A percentile compares a stretch with the other conserved stretches of the same genome.
Evolutionary conservation across 2,113 vertebrate species (phyloP).

Genomic region (Atlantisia rogersi): DNA sequence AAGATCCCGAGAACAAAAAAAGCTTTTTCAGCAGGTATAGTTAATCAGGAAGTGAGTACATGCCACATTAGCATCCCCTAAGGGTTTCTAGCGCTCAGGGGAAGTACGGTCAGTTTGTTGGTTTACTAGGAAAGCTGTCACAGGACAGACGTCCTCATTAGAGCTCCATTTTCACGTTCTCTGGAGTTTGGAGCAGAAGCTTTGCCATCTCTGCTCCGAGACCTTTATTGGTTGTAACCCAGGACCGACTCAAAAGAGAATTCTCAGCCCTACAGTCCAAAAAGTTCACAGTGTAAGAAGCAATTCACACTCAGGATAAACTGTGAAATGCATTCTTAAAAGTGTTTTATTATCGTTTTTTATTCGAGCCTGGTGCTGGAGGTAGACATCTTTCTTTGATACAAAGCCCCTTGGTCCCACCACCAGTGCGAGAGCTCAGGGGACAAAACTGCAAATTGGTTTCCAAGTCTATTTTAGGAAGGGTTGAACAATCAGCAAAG

Average conservation of each 20-base stretch:
- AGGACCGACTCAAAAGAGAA: not conserved
- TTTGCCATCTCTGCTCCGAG: not conserved
- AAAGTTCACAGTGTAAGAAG: constrained; percentile 57
- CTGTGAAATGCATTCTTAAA: constrained; percentile 66
- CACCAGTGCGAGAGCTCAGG: not conserved
- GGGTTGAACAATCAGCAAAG: not conserved
- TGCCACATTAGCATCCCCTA: constrained; percentile 35
- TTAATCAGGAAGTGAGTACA: constrained; percentile 63
- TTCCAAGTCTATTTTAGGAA: constrained; percentile 31
- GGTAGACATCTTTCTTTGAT: not conserved
- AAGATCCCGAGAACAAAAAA: constrained; percentile 38
- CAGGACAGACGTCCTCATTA: constrained; percentile 35
- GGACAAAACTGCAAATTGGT: constrained; percentile 47
- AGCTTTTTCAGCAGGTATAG: constrained; percentile 62
- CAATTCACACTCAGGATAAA: constrained; percentile 68
- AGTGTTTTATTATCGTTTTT: constrained; percentile 60
- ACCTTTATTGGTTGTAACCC: not conserved
- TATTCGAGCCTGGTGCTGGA: not conserved
- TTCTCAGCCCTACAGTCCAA: not conserved
- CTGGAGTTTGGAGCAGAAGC: not conserved
- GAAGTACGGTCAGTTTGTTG: constrained; percentile 27
- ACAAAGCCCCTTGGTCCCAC: constrained; percentile 1
- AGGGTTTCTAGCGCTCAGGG: not conserved
- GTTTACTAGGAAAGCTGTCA: constrained; percentile 44
- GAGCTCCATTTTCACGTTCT: constrained; percentile 32